Evolutionary conservation across 2,113 vertebrate species (phyloP), one percentile per base, ranked within the genome.

Genomic region (Mus pahari): DNA sequence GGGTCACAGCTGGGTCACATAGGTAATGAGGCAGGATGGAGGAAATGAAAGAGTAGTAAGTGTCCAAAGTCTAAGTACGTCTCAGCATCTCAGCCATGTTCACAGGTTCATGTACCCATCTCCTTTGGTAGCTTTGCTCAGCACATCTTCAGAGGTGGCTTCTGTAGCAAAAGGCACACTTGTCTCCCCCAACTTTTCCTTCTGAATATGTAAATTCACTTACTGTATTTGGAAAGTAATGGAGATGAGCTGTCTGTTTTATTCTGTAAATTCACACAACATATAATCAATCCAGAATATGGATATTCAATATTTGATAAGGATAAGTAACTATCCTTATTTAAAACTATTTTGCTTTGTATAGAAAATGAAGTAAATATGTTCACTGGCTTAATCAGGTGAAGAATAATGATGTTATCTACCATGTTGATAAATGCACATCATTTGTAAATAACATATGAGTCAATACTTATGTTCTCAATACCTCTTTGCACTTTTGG

Each of bases 21-120:
- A 95, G 88, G 86, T 77, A 91, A 96, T 86, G 77, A 92, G 77
- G 92, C 83, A 75, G 86, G 64, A 77, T 26, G 7, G 60, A 31
- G 42, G 62, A 36, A 81, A n/a, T 74, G 78, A 73, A 50, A 94
- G 24, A 93, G 70, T 13, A 90, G 68, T 39, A 39, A 71, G 83
- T 73, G 14, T n/a, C 70, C 36, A 64, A 53, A 36, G 64, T 19
- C 78, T 19, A 79, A 94, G 53, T 9, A 3, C 60, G 10, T 86
- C 53, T 86, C 55, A 26, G 7, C 6, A 62, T 84, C 87, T 90
- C 39, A 50, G 33, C 0, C 3, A 16, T 16, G 33, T 12, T 79
- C 53, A 33, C 5, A 68, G 77, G 3, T 9, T 89, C 66, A 11
- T 39, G 17, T 53, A 55, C 31, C 90, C 83, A 11, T 22, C 33